Base-by-base conservation (phyloP, 1,140 invertebrate species). In the Drosophila melanica region DNA sequence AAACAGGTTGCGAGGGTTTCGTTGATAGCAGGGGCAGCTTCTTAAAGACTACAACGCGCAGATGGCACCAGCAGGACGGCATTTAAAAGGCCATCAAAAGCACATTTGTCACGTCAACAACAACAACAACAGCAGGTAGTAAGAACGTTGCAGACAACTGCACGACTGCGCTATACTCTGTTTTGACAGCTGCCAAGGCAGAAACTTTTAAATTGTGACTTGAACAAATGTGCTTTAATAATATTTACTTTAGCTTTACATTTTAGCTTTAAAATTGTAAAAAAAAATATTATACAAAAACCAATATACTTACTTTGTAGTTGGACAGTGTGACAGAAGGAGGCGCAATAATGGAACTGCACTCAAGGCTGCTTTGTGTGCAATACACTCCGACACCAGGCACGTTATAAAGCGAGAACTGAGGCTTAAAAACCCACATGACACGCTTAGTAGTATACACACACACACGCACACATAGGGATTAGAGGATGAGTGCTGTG, bases 81-180 rank as follows among this genome's bases (percentile, higher is more conserved):
- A 62, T 75, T 79, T 75, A 75, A 67, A 87, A 72, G 79, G 82
- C 66, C 82, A 86, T 86, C 82, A 86, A 82, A 87, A 87, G 75
- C 50, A 79, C 82, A 86, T 86, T 86, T 86, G 82, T 55, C 48
- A 73, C 47, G 33, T 50, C 45, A 51, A 48, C 75, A 67, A 57
- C 54, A 41, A 8, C 11, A 50, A 42, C 50, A 47, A 60, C 11
- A 57, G 7, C 16, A 57, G 9, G 7, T 33, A 33, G 30, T 33
- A 9, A 10, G 8, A 33, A 8, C 9, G 30, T 7, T 9, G 30
- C 30, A 9, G 30, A 4, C 23, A 9, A 7, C 30, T 33, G 30
- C 9, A 41, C 14, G 30, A 18, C 50, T 35, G 14, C 27, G 7
- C 12, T 2, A 41, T 41, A n/a, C 39, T 41, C 39, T 41, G 39